A percentile compares a stretch with the other conserved stretches of the same genome.
Conservation (phyloP, 2,797 vertebrate species). For the Sebastes steindachneri region DNA sequence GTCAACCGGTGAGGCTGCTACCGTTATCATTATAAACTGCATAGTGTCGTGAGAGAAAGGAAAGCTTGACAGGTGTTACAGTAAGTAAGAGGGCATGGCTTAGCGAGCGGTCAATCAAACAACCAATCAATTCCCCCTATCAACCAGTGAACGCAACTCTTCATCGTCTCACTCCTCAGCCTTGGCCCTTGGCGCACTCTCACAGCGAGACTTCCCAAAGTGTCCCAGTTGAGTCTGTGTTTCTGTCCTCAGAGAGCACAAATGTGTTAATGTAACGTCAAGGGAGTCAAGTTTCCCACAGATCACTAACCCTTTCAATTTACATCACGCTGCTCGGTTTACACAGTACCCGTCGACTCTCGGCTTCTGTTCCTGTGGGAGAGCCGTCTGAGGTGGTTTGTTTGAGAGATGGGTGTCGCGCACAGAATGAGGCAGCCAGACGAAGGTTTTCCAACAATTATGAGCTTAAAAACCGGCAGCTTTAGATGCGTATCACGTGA, state of each 20-base stretch:
- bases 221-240: slow-evolving; percentile 10
- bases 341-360: slow-evolving; percentile 37
- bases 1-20: background rate
- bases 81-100: background rate
- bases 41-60: background rate
- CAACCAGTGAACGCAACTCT: background rate
- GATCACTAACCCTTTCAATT: slow-evolving; percentile 75
- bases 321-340: slow-evolving; percentile 67
- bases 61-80: background rate
- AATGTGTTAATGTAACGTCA: slow-evolving; percentile 43
- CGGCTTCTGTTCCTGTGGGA: slow-evolving; percentile 29
- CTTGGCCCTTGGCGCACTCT: background rate
- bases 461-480: slow-evolving; percentile 17
- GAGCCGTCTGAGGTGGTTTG: slow-evolving; percentile 9
- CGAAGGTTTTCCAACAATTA: slow-evolving; percentile 17
- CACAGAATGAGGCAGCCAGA: background rate
- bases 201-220: background rate
- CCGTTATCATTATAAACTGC: background rate
- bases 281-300: slow-evolving; percentile 66
- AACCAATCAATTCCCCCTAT: background rate
- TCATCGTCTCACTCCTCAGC: background rate
- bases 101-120: background rate
- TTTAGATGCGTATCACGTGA: slow-evolving; percentile 10
- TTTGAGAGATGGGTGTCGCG: background rate
- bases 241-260: slow-evolving; percentile 37